Percentiles rank a stretch among this genome's conserved stretches.
phyloP scores from a whole-genome alignment of 2,888 invertebrate species.

The Lithodes maja region DNA sequence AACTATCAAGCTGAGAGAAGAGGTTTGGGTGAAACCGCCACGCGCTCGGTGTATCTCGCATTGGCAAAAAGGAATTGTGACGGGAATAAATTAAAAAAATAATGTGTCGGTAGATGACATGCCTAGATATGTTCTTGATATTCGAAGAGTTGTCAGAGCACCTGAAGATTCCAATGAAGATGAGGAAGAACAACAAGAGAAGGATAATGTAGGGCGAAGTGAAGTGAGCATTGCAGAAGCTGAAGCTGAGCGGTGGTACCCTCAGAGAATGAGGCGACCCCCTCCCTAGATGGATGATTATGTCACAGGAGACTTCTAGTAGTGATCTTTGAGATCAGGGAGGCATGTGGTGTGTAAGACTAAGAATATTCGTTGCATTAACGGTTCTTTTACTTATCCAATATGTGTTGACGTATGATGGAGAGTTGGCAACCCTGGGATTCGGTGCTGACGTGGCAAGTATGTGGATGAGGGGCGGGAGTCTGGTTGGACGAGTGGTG shows the following conservation, averaged over 20 bases:
- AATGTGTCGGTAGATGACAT: conserved; percentile 18
- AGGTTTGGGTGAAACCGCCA: conserved; percentile 19
- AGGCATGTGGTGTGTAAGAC: no score
- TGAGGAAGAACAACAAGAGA: conserved; percentile 2
- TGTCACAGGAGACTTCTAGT: no score
- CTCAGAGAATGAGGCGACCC: not conserved
- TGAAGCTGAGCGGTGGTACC: not conserved
- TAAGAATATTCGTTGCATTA: no score
- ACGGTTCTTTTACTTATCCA: no score
- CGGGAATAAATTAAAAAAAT: not conserved
- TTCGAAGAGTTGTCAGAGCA: not conserved
- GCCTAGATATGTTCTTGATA: conserved; percentile 10
- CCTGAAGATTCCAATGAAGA: not conserved
- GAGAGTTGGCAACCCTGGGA: no score
- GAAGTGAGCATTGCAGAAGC: not conserved
- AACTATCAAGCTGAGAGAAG: not conserved
- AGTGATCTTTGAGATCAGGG: no score
- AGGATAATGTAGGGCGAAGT: not conserved
- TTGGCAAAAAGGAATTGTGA: conserved; percentile 26
- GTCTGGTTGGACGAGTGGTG: no score
- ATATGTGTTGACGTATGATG: no score
- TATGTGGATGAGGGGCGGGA: no score
- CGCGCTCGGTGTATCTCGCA: conserved; percentile 24
- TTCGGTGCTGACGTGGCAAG: no score
- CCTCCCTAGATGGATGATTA: no score